phyloP scores from a whole-genome alignment of 1,140 invertebrate genomes.

The Procambarus clarkii region DNA sequence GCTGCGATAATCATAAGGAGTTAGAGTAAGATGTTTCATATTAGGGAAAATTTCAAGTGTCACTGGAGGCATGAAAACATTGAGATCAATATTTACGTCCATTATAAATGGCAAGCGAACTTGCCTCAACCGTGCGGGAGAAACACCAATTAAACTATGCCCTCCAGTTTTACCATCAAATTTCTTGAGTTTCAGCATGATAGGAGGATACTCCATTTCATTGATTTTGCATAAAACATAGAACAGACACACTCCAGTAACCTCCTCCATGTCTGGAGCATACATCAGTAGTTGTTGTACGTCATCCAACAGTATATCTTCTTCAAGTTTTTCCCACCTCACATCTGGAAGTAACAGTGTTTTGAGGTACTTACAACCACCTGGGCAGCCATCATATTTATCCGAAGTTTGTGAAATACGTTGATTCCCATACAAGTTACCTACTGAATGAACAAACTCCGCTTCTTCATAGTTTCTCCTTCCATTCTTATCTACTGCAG shows the following conservation, averaged over 20 bases:
- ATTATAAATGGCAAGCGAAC: background rate
- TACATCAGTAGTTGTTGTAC: background rate
- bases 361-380: background rate
- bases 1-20: background rate
- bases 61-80: background rate
- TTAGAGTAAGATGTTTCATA: background rate
- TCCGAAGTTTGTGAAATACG: background rate
- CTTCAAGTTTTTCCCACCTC: background rate
- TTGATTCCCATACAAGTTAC: background rate
- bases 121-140: background rate
- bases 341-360: background rate
- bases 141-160: background rate
- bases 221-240: background rate
- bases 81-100: background rate
- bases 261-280: background rate
- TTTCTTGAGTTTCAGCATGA: background rate
- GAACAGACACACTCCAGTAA: background rate
- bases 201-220: background rate
- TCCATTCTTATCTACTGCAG: background rate
- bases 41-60: conserved; percentile 7
- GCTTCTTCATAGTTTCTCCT: background rate
- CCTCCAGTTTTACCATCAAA: background rate
- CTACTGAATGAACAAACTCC: background rate
- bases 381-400: background rate
- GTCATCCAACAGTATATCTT: background rate